Conservation (phyloP, 2,113 vertebrate species). For the Fulica atra region DNA sequence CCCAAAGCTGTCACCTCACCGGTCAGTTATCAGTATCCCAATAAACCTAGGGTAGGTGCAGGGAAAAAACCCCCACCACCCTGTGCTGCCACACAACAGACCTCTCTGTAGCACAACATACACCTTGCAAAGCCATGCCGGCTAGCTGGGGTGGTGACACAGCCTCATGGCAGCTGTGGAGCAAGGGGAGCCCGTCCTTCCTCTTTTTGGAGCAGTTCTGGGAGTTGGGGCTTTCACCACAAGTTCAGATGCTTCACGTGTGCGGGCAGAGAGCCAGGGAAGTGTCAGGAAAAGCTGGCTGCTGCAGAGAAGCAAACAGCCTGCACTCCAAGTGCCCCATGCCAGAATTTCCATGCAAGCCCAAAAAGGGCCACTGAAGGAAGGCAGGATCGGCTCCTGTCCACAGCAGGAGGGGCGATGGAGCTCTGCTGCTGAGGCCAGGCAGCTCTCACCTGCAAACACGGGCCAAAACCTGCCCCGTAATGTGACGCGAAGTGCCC, state of each 20-base stretch:
- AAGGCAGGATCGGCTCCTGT: background rate
- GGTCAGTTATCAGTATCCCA: background rate
- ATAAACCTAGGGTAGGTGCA: background rate
- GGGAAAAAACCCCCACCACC: background rate
- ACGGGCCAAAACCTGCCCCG: background rate
- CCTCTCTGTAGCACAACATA: background rate
- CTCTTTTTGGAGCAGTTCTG: background rate
- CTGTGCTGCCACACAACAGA: background rate
- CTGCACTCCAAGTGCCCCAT: background rate
- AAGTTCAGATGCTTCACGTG: background rate
- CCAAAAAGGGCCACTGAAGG: background rate
- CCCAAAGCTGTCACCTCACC: background rate
- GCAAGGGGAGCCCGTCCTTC: background rate
- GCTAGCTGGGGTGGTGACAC: background rate
- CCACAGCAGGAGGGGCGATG: fast-evolving
- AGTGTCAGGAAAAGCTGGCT: background rate
- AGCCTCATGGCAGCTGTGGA: background rate
- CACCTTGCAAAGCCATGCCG: background rate
- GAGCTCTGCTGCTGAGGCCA: background rate
- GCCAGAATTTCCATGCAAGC: background rate
- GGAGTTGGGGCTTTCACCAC: background rate
- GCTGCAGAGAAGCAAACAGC: background rate
- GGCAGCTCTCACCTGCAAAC: background rate
- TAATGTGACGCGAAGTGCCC: fast-evolving
- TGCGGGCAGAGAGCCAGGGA: background rate